Evolutionary conservation across 2,888 invertebrate species (phyloP), one percentile per base, ranked within the genome.

Genomic region (Mesochorus sp.): DNA sequence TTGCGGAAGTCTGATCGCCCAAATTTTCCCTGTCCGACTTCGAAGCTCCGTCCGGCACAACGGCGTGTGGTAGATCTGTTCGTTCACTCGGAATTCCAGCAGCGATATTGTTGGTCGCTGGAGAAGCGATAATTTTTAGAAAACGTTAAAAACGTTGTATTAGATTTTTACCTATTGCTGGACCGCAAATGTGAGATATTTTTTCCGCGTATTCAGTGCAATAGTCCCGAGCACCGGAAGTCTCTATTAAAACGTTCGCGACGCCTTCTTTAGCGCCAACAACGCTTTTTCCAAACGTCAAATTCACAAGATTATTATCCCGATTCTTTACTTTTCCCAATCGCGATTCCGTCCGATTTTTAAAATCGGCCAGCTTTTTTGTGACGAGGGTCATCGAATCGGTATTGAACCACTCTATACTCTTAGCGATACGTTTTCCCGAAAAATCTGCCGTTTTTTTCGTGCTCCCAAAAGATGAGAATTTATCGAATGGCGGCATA

Each of bases 1-100:
- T 88, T 4, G 88, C 88, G 10, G 89, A 79, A 24, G 76, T 79
- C 70, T 76, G 73, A 59, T 85, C 79, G 5, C 70, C 74, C 24
- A 73, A 73, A 68, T 68, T 72, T 14, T 73, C 71, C 8, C 3
- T 37, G 2, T 78, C 75, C 12, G 42, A 72, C 31, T 17, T 75
- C 10, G 72, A 24, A 39, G 68, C 64, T 28, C 59, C 64, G 12
- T 62, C 39, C 3, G 79, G 59, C 17, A 73, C 47, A 8, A 37
- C 59, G 4, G 37, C 51, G 24, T 53, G 44, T 21, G 76, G 73
- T 14, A 79, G 28, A 44, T 73, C 64, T 5, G 57, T 49, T 76
- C 68, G 57, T 19, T 66, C 73, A n/a, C 55, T 73, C 28, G 61
- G 28, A 17, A 76, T 3, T 70, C 70, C 76, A 4, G 76, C 76